phyloP scores from a whole-genome alignment of 2,797 vertebrate genomes.

The Bufotes viridis region DNA sequence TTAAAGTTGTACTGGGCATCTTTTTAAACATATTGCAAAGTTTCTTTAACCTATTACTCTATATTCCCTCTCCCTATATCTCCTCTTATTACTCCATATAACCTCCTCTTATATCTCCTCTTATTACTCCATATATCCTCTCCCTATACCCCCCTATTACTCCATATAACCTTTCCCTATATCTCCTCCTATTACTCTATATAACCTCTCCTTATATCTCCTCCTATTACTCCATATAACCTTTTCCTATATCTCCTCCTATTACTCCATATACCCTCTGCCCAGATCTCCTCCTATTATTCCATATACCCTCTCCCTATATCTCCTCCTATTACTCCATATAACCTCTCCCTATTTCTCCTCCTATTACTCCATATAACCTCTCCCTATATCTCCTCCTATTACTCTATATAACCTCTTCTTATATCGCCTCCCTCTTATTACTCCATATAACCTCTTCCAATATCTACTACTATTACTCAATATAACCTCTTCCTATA shows the following conservation, averaged over 20 bases:
- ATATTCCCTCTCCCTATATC: background rate
- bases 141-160: background rate
- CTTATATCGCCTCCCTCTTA: background rate
- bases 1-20: too few species aligned
- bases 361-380: background rate
- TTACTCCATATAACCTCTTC: background rate
- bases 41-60: background rate
- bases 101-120: background rate
- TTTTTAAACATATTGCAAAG: too few species aligned
- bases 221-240: slow-evolving; percentile 6
- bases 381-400: background rate
- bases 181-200: background rate
- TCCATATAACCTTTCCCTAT: slow-evolving; percentile 3
- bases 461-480: background rate
- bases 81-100: slow-evolving; percentile 8
- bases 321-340: slow-evolving; percentile 12
- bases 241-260: too few species aligned
- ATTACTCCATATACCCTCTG: too few species aligned
- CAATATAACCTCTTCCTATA: background rate
- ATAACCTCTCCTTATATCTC: background rate
- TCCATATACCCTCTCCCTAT: background rate
- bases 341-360: background rate
- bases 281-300: background rate
- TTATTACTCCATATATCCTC: background rate
- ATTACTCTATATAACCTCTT: background rate